These are phyloP conservation scores for Rhadinocentrus ornatus DNA, from an alignment of 2,797 vertebrate genomes.

Conservation along the genomic window DNA sequence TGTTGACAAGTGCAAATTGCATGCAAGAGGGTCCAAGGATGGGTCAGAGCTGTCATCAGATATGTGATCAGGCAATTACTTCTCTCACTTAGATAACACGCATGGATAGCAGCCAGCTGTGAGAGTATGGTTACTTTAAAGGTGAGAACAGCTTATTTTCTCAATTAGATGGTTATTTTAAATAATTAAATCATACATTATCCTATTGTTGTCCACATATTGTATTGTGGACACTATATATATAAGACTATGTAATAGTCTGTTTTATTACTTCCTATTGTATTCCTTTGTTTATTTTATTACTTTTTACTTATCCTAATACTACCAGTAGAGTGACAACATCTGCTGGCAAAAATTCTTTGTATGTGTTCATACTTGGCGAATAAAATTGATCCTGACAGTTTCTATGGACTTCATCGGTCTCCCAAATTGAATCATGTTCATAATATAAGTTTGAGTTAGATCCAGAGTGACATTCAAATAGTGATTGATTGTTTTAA, in stretches of 20 bases:
- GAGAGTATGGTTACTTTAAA: slow-evolving; percentile 12
- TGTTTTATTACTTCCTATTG: no score
- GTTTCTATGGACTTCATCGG: no score
- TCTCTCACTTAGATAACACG: slow-evolving; percentile 9
- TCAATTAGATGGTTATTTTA: background rate
- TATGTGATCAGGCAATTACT: slow-evolving; percentile 15
- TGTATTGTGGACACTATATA: background rate
- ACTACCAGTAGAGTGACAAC: no score
- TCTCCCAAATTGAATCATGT: background rate
- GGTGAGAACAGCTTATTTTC: slow-evolving; percentile 19
- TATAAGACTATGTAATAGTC: no score
- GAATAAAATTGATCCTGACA: no score
- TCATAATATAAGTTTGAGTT: no score
- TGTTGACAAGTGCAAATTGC: slow-evolving; percentile 52
- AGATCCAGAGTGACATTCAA: background rate
- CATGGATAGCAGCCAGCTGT: slow-evolving; percentile 22
- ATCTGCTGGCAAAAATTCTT: no score
- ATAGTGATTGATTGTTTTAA: background rate
- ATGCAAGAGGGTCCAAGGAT: slow-evolving; percentile 17
- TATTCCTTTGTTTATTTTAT: no score
- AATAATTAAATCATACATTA: background rate
- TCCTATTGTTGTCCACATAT: background rate
- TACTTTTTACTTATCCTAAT: no score
- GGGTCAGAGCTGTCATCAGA: slow-evolving; percentile 37
- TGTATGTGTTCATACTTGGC: no score